These are phyloP conservation scores for Xenopus tropicalis DNA, from an alignment of 2,113 vertebrate genomes.

Conservation along the genomic window DNA sequence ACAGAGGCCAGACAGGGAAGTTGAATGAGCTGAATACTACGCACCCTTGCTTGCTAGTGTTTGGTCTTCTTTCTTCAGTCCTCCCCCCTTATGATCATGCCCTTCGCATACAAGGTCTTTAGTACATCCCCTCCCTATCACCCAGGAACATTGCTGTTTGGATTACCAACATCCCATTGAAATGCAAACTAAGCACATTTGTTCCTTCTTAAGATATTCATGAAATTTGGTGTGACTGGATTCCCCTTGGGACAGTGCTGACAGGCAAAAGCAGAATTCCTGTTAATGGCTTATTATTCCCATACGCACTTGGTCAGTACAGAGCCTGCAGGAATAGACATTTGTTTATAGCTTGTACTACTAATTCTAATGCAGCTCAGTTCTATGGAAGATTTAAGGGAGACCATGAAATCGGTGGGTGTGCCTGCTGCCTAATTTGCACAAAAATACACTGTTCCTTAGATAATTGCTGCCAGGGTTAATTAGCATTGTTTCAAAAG, in stretches of 20 bases:
- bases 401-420: not conserved
- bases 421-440: not conserved
- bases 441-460: conserved; percentile 8
- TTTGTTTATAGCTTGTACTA: no score
- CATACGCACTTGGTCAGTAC: not conserved
- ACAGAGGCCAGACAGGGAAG: no score
- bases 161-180: not conserved
- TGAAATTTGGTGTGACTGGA: not conserved
- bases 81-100: no score
- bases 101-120: no score
- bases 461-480: not conserved
- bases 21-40: no score
- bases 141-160: not conserved
- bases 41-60: no score
- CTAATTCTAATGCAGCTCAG: no score
- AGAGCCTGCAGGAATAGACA: no score
- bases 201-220: conserved; percentile 22
- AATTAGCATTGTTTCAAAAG: conserved; percentile 14
- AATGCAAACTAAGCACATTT: not conserved
- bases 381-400: not conserved
- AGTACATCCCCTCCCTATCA: not conserved
- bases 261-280: conserved; percentile 7
- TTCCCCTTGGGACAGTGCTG: conserved; percentile 13
- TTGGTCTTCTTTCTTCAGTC: no score
- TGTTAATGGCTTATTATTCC: conserved; percentile 20